Percentiles rank a stretch among this genome's conserved stretches.
Conservation (phyloP, 2,888 invertebrate genomes). For the Oscheius sp. region DNA sequence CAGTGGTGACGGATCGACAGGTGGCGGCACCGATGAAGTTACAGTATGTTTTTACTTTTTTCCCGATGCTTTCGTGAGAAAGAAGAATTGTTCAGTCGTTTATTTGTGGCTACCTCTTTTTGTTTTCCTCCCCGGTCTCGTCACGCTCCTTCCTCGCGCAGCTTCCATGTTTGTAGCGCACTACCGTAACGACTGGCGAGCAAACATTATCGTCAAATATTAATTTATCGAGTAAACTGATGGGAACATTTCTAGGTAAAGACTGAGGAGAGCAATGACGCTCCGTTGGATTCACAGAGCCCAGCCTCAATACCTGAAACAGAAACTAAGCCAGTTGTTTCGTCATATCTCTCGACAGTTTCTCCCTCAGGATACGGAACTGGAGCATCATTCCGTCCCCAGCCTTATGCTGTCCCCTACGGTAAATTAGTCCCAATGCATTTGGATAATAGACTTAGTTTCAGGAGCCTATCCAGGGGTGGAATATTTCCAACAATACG, state of each 20-base stretch:
- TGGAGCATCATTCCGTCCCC: constrained; percentile 48
- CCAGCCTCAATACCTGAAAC: constrained; percentile 42
- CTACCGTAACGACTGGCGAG: constrained; percentile 31
- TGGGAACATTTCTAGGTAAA: constrained; percentile 39
- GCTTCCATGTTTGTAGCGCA: constrained; percentile 30
- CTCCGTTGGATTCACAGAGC: constrained; percentile 21
- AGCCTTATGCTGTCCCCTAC: constrained; percentile 48
- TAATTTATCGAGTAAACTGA: constrained; percentile 4
- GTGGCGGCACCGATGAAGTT: constrained; percentile 12
- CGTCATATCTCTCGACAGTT: constrained; percentile 32
- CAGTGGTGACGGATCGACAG: constrained; percentile 23
- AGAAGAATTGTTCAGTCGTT: constrained; percentile 16
- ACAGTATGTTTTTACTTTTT: constrained; percentile 24
- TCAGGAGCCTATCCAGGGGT: constrained; percentile 23
- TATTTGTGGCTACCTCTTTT: constrained; percentile 21
- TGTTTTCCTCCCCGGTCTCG: constrained; percentile 12
- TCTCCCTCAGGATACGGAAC: constrained; percentile 43
- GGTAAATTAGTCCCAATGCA: constrained; percentile 14
- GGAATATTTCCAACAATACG: constrained; percentile 24
- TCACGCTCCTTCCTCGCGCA: constrained; percentile 21
- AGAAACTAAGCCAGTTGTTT: constrained; percentile 37
- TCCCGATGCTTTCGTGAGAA: not conserved
- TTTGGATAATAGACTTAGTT: not conserved
- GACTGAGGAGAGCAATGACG: constrained; percentile 39
- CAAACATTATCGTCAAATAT: constrained; percentile 29